Base-by-base conservation (phyloP, 2,888 invertebrate genomes). In the Acrobasis consociella region DNA sequence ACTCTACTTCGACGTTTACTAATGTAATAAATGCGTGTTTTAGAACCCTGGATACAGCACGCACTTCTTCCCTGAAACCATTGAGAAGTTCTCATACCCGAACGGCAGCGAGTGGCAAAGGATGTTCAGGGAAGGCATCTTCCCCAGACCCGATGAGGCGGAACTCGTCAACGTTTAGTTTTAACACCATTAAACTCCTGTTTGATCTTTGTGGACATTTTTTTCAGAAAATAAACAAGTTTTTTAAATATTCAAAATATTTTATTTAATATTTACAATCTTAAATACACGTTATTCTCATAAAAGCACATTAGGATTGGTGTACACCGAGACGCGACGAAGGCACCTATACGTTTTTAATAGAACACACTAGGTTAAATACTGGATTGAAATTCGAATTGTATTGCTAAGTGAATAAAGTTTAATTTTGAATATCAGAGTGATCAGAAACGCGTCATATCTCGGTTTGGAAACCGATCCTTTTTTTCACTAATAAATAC, bases 41-140 rank as follows among this genome's bases (percentile, higher is more conserved):
- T 85, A 95, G 94, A 79, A 87, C 15, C 94, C 97, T 0, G 98
- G 98, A 1, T 98, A 98, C 89, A 97, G 96, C 72, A 96, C 97
- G 0, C 94, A 97, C 79, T 94, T 98, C 75, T 95, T 95, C 72
- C 93, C 94, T 1, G 94, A 94, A 56, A 94, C 96, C 0, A 77
- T 97, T 46, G 87, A 93, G 42, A 94, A 95, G 71, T 97, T 94
- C 80, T 93, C 94, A 63, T 98, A 96, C 83, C 98, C 98, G 0
- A 85, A 90, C 58, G 98, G 98, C n/a, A 93, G 84, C 42, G 95
- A 95, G 79, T 97, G 97, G 97, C 89, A 94, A 80, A 86, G 93
- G 49, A 93, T 95, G 94, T 94, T 95, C 76, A 83, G 89, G 16
- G 93, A 94, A 71, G 94, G 94, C 62, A 73, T 94, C 61, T 95